These are phyloP conservation scores for Diarsia mendica DNA, from an alignment of 2,888 invertebrate species.

Conservation along the genomic window DNA sequence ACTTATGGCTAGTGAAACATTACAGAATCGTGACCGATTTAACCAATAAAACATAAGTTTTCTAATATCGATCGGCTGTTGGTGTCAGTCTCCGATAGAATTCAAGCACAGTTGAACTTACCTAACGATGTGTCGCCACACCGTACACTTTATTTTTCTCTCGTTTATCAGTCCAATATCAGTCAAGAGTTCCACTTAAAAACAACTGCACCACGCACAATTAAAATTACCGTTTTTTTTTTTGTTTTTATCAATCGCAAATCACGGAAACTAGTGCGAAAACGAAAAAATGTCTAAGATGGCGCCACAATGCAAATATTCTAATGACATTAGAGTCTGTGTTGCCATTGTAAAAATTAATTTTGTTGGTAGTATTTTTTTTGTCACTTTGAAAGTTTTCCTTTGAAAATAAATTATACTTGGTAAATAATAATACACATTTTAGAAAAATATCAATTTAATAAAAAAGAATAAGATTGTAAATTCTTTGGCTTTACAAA, in stretches of 20 bases:
- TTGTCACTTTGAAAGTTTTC: neutral
- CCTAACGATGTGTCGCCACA: slow-evolving; percentile 63
- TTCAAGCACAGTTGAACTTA: slow-evolving; percentile 61
- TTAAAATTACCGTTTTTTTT: slow-evolving; percentile 62
- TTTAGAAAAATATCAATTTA: slow-evolving; percentile 32
- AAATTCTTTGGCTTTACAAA: slow-evolving; percentile 32
- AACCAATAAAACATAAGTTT: slow-evolving; percentile 75
- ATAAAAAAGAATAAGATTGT: slow-evolving; percentile 4
- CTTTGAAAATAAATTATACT: neutral
- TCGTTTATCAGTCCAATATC: slow-evolving; percentile 26
- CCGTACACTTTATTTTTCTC: slow-evolving; percentile 45
- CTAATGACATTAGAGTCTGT: slow-evolving; percentile 56
- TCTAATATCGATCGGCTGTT: slow-evolving; percentile 86
- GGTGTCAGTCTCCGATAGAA: slow-evolving; percentile 69
- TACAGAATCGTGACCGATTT: slow-evolving; percentile 64
- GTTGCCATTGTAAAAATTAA: slow-evolving; percentile 43
- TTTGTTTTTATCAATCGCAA: slow-evolving; percentile 70
- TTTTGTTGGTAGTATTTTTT: slow-evolving; percentile 28
- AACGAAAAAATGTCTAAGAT: slow-evolving; percentile 68
- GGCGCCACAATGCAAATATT: slow-evolving; percentile 70
- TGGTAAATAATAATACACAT: slow-evolving; percentile 26
- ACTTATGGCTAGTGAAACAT: slow-evolving; percentile 38
- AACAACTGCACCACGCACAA: slow-evolving; percentile 66
- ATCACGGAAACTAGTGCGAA: slow-evolving; percentile 72
- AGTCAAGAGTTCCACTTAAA: slow-evolving; percentile 56